phyloP scores from a whole-genome alignment of 2,113 vertebrate species.

The Datnioides undecimradiatus region DNA sequence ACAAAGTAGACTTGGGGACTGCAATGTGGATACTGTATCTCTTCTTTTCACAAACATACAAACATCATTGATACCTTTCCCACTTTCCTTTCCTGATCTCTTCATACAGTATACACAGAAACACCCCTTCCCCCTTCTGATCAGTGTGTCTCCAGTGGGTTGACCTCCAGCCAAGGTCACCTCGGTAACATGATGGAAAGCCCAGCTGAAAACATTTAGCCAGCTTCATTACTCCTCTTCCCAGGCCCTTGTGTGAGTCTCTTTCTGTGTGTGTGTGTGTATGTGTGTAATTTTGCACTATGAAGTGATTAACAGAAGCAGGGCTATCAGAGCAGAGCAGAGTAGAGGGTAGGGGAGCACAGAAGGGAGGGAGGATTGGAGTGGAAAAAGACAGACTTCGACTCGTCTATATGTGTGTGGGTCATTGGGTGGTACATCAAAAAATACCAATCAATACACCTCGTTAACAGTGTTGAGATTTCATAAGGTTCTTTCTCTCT shows the following conservation, averaged over 20 bases:
- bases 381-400: neutral
- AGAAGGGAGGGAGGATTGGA: neutral
- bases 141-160: conserved; percentile 31
- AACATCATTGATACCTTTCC: conserved; percentile 7
- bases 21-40: conserved; percentile 2
- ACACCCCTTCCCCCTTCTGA: neutral
- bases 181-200: conserved; percentile 73
- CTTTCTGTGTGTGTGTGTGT: neutral
- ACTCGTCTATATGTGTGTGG: neutral
- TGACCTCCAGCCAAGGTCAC: conserved; percentile 71
- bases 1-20: conserved; percentile 3
- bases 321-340: conserved; percentile 47
- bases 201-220: conserved; percentile 69
- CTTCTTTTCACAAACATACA: conserved; percentile 10
- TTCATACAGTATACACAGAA: conserved; percentile 9
- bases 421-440: neutral
- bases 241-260: conserved; percentile 2
- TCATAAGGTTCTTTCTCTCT: neutral
- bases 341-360: conserved; percentile 14
- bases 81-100: conserved; percentile 6
- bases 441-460: neutral
- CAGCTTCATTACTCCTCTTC: conserved; percentile 68
- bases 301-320: conserved; percentile 68
- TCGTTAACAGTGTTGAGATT: neutral
- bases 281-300: conserved; percentile 22